Evolutionary conservation across 2,113 vertebrate species (phyloP).

Genomic region (Melanotaenia duboulayi): DNA sequence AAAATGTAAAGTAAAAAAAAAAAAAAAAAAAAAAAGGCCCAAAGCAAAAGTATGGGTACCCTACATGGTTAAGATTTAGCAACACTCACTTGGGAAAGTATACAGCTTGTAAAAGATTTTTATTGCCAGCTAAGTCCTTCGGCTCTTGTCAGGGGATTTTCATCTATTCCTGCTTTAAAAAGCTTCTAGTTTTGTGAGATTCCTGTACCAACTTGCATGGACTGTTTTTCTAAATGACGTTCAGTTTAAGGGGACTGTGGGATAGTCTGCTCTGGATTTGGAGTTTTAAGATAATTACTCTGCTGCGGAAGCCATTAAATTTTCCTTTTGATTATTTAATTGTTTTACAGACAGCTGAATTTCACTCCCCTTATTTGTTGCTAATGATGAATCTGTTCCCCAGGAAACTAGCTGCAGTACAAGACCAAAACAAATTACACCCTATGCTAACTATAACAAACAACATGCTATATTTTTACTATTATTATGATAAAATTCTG

Average conservation of each 20-base stretch:
- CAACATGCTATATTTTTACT: too few relatives aligned
- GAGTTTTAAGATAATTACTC: not conserved
- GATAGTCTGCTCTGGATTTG: too few relatives aligned
- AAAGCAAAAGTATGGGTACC: too few relatives aligned
- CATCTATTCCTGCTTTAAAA: not conserved
- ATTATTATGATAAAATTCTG: not conserved
- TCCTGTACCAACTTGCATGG: not conserved
- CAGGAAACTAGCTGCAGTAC: too few relatives aligned
- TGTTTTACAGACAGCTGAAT: not conserved
- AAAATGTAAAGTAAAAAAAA: too few relatives aligned
- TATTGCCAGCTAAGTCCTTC: slow-evolving; percentile 3
- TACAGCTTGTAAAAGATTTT: not conserved
- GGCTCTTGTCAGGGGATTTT: not conserved
- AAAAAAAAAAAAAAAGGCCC: too few relatives aligned
- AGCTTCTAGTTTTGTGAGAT: not conserved
- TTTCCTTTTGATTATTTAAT: not conserved
- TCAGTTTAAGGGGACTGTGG: not conserved
- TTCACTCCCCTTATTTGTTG: not conserved
- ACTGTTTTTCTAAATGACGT: not conserved
- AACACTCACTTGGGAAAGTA: not conserved
- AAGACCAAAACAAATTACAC: not conserved
- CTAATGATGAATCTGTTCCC: not conserved
- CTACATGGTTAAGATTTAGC: not conserved
- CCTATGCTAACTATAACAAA: too few relatives aligned
- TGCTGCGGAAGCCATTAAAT: not conserved